Percentiles rank a stretch among this genome's conserved stretches.
phyloP scores from a whole-genome alignment of 1,140 invertebrate genomes.

The Macrosteles quadrilineatus region DNA sequence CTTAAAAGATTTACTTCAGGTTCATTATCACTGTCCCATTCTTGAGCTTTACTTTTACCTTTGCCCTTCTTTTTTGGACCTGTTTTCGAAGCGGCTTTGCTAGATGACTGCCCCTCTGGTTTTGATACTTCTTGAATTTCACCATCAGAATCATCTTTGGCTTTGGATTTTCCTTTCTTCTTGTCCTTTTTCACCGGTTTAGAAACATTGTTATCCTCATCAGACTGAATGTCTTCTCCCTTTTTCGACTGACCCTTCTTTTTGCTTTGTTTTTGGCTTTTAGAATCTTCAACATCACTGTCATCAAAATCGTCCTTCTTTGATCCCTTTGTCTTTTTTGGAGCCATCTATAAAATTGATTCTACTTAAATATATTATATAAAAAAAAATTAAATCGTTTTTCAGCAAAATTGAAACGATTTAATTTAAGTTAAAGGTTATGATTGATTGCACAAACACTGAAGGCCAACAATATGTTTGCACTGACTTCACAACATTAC shows the following conservation, averaged over 20 bases:
- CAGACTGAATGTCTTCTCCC: slow-evolving; percentile 48
- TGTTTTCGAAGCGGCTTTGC: slow-evolving; percentile 16
- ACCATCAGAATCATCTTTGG: slow-evolving; percentile 47
- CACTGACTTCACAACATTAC: too few relatives aligned
- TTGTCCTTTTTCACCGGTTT: slow-evolving; percentile 39
- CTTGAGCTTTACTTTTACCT: slow-evolving; percentile 39
- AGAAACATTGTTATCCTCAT: slow-evolving; percentile 38
- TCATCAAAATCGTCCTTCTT: slow-evolving; percentile 35
- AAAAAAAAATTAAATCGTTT: too few relatives aligned
- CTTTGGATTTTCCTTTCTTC: slow-evolving; percentile 46
- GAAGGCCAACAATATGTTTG: too few relatives aligned
- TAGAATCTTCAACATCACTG: slow-evolving; percentile 1
- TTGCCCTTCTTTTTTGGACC: slow-evolving; percentile 35
- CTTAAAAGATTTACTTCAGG: slow-evolving; percentile 26
- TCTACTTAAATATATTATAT: too few relatives aligned
- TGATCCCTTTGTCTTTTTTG: slow-evolving; percentile 34
- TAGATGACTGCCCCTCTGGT: slow-evolving; percentile 38
- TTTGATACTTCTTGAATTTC: slow-evolving; percentile 3
- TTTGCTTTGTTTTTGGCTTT: neutral
- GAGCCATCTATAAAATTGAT: slow-evolving; percentile 34
- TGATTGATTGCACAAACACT: too few relatives aligned
- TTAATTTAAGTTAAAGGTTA: too few relatives aligned
- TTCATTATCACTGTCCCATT: slow-evolving; percentile 35
- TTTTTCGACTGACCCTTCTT: slow-evolving; percentile 35
- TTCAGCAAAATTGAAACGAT: too few relatives aligned